Evolutionary conservation across 2,888 invertebrate genomes (phyloP), one percentile per base, ranked within the genome.

Genomic region (Enchytraeus crypticus): DNA sequence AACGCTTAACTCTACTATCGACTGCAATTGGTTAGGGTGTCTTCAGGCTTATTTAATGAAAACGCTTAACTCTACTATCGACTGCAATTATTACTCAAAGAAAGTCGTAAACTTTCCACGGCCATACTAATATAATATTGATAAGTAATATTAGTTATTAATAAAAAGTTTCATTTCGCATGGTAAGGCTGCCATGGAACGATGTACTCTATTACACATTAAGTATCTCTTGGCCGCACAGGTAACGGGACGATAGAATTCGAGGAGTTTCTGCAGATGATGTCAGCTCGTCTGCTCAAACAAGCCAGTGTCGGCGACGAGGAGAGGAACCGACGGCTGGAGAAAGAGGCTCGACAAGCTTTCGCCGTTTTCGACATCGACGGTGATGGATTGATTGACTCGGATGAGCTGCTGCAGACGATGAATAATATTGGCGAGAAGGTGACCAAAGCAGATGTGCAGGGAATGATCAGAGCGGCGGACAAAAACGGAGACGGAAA

Each of bases 401-500:
- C 73, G 61, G 72, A 73, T 54, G 77, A 77, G 66, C 69, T 77
- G 51, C 67, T 70, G 54, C 72, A 69, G 62, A 75, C 76, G 32
- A 77, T 77, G 77, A 67, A 72, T 53, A 66, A 73, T 47, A 65
- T 77, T 43, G 77, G 77, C 21, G 77, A 76, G 68, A 71, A 71
- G 60, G 65, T 75, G 32, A 70, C 71, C 8, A 76, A 76, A 34
- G 74, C 74, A 1, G 77, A 77, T 65, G 70, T 76, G 11, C 72
- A 71, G 43, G 75, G 71, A 27, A 77, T 77, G 77, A 75, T 77
- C 63, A 64, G 67, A 38, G 71, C 74, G 54, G 77, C 77, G 0
- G 77, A 77, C 65, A 65, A 72, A 43, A 76, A 77, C 64, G 74
- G 74, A 0, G 77, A 77, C 57, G 77, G 77, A 8, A 71, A 73